phyloP scores from a whole-genome alignment of 2,113 vertebrate species.

The Cyprinodon tularosa region DNA sequence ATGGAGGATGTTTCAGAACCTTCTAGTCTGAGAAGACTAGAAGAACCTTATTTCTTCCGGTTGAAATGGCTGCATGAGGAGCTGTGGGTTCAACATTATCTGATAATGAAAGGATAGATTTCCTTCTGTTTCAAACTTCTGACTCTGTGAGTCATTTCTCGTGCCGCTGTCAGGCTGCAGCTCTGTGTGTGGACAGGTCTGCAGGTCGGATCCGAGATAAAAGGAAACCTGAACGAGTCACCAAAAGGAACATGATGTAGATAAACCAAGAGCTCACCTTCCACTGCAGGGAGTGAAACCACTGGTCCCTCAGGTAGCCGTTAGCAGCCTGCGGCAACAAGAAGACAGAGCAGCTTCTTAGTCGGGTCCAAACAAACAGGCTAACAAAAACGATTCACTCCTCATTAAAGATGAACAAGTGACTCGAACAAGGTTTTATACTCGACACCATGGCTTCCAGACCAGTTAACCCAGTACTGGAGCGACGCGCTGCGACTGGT shows the following conservation, averaged over 20 bases:
- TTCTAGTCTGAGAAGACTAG: background rate
- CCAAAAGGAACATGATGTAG: constrained; percentile 7
- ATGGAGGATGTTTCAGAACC: background rate
- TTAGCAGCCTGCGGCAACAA: constrained; percentile 89
- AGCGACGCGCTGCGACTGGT: too few relatives aligned
- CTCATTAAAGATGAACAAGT: too few relatives aligned
- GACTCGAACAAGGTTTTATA: too few relatives aligned
- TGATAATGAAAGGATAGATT: too few relatives aligned
- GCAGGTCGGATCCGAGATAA: background rate
- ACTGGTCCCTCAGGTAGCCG: constrained; percentile 98
- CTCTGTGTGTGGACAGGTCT: background rate
- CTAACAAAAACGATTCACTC: background rate
- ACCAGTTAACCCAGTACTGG: too few relatives aligned
- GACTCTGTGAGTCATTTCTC: too few relatives aligned
- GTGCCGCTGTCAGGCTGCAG: too few relatives aligned
- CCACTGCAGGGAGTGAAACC: constrained; percentile 99
- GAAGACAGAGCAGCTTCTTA: constrained; percentile 6
- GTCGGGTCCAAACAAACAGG: background rate
- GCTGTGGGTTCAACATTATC: too few relatives aligned
- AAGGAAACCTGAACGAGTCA: background rate
- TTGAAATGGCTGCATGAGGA: background rate
- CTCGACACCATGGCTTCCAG: too few relatives aligned
- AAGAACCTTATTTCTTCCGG: background rate
- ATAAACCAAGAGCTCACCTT: constrained; percentile 83
- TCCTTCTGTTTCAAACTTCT: too few relatives aligned